phyloP scores from a whole-genome alignment of 2,888 invertebrate genomes.

The Drosophila vallismaia region DNA sequence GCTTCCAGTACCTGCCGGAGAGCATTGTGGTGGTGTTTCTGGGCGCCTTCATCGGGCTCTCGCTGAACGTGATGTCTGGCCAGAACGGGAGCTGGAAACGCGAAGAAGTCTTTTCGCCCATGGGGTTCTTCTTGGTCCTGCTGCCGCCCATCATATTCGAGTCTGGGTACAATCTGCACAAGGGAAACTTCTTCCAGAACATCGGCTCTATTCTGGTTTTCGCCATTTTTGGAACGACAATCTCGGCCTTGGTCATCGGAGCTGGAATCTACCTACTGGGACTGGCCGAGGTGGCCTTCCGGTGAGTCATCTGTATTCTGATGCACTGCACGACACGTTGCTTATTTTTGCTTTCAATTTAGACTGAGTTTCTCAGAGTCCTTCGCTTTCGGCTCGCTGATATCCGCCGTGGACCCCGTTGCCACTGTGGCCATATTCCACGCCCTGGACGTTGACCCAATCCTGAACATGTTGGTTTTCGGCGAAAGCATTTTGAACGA shows the following conservation, averaged over 20 bases:
- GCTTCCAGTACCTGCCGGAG: conserved; percentile 98
- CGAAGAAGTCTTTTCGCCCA: conserved; percentile 99
- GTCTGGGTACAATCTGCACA: conserved; percentile 99
- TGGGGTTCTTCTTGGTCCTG: conserved; percentile 97
- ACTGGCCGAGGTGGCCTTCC: conserved; percentile 94
- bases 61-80: conserved; percentile 94
- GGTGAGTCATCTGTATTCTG: conserved; percentile 74
- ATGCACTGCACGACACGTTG: not conserved
- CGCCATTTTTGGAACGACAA: conserved; percentile 98
- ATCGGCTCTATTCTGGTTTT: conserved; percentile 99
- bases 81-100: conserved; percentile 96
- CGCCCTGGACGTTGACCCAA: conserved; percentile 97
- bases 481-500: conserved; percentile 94
- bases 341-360: conserved; percentile 84
- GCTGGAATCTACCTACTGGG: conserved; percentile 98
- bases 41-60: conserved; percentile 95
- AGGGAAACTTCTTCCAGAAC: conserved; percentile 98
- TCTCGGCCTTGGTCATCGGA: conserved; percentile 98
- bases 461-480: conserved; percentile 99
- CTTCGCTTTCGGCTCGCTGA: conserved; percentile 97
- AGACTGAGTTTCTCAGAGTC: conserved; percentile 97
- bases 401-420: conserved; percentile 99
- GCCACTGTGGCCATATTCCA: conserved; percentile 99
- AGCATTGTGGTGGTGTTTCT: conserved; percentile 98
- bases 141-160: conserved; percentile 99